Evolutionary conservation across 2,113 vertebrate species (phyloP).

Genomic region (Ptyas mucosa): DNA sequence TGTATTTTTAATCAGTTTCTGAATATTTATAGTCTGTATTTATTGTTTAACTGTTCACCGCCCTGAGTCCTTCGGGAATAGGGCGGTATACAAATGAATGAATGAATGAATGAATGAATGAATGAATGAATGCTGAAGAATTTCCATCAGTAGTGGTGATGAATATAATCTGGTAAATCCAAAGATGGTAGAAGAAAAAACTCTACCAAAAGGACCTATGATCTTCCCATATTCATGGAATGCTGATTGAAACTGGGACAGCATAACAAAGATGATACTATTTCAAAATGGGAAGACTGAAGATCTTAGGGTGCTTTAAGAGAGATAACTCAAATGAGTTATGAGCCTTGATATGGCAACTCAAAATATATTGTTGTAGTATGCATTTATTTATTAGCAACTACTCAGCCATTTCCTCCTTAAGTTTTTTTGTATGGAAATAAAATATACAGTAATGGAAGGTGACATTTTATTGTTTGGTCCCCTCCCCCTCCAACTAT

Average conservation of each 20-base stretch:
- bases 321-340: background rate
- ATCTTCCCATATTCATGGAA: background rate
- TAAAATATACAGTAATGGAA: background rate
- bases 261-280: background rate
- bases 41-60: too few species aligned
- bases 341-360: background rate
- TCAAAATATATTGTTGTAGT: background rate
- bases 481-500: background rate
- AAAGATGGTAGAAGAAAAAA: background rate
- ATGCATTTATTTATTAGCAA: background rate
- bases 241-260: background rate
- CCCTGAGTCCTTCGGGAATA: too few species aligned
- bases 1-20: too few species aligned
- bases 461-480: background rate
- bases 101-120: too few species aligned
- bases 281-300: background rate
- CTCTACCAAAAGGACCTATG: background rate
- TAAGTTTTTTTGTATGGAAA: background rate
- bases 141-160: too few species aligned
- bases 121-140: too few species aligned
- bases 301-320: background rate
- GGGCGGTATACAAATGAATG: too few species aligned
- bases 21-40: too few species aligned
- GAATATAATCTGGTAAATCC: background rate
- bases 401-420: background rate